A percentile compares a stretch with the other conserved stretches of the same genome.
These are phyloP conservation scores for Brachionus sp. DNA, from an alignment of 1,140 invertebrate species.

Conservation along the genomic window DNA sequence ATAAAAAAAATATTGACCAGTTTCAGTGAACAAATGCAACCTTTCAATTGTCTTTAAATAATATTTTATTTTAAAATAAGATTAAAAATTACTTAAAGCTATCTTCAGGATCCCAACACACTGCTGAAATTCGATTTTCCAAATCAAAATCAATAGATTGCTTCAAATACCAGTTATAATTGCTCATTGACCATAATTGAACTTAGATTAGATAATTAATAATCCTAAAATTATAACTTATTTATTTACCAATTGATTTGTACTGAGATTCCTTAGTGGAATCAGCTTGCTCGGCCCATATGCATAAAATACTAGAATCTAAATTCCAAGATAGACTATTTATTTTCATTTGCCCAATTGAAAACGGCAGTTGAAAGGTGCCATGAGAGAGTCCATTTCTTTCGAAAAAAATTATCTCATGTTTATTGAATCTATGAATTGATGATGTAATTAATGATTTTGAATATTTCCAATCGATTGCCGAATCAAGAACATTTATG, in stretches of 20 bases:
- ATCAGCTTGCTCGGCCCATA: constrained; percentile 16
- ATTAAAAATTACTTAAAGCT: neutral
- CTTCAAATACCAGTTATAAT: constrained; percentile 88
- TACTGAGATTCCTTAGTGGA: neutral
- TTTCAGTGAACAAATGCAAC: constrained; percentile 23
- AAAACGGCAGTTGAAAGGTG: constrained; percentile 70
- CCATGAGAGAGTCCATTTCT: constrained; percentile 85
- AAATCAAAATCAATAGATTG: constrained; percentile 63
- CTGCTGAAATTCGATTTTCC: neutral
- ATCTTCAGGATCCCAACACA: constrained; percentile 39
- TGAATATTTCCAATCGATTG: constrained; percentile 19
- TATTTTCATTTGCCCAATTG: constrained; percentile 55
- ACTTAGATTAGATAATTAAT: constrained; percentile 54
- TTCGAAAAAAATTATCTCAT: constrained; percentile 78
- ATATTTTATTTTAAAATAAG: neutral
- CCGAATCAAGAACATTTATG: neutral
- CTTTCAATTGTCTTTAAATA: neutral
- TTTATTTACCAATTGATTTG: neutral
- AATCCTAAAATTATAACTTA: neutral
- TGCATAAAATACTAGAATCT: constrained; percentile 70
- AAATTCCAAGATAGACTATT: constrained; percentile 71
- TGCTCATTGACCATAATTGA: constrained; percentile 74
- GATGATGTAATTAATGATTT: constrained; percentile 5
- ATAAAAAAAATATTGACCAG: constrained; percentile 8
- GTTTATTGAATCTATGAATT: constrained; percentile 54